These are phyloP conservation scores for Petrolisthes cinctipes DNA, from an alignment of 2,888 invertebrate genomes.

Conservation along the genomic window DNA sequence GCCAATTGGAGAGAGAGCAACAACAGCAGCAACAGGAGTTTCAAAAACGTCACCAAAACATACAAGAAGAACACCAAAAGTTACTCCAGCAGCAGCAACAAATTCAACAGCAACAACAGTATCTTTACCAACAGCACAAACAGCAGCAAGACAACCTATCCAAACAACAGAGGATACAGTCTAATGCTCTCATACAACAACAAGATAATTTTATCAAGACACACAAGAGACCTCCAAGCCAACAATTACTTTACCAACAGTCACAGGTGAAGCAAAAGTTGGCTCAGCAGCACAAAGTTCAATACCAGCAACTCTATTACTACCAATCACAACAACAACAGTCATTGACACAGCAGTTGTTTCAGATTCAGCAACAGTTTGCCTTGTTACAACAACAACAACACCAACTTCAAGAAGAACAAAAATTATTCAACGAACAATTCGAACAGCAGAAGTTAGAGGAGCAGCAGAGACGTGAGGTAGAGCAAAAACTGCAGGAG, in stretches of 20 bases:
- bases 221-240: not conserved
- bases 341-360: constrained; percentile 25
- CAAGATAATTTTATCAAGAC: constrained; percentile 9
- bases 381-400: constrained; percentile 20
- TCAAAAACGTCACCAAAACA: constrained; percentile 20
- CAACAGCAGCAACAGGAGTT: constrained; percentile 18
- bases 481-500: constrained; percentile 7
- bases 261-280: constrained; percentile 18
- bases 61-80: constrained; percentile 29
- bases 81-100: constrained; percentile 31
- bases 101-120: constrained; percentile 36
- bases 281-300: constrained; percentile 27
- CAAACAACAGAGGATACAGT: constrained; percentile 30
- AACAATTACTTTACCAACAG: constrained; percentile 30
- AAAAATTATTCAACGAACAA: constrained; percentile 17
- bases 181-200: constrained; percentile 17
- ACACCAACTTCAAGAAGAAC: constrained; percentile 24
- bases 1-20: constrained; percentile 9
- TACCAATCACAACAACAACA: constrained; percentile 37
- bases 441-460: not conserved
- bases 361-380: constrained; percentile 35
- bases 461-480: constrained; percentile 5
- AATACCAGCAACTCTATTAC: constrained; percentile 32
- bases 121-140: constrained; percentile 24
- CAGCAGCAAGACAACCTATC: constrained; percentile 20